Base-by-base conservation (phyloP, 2,797 vertebrate species). In the Notolabrus celidotus region DNA sequence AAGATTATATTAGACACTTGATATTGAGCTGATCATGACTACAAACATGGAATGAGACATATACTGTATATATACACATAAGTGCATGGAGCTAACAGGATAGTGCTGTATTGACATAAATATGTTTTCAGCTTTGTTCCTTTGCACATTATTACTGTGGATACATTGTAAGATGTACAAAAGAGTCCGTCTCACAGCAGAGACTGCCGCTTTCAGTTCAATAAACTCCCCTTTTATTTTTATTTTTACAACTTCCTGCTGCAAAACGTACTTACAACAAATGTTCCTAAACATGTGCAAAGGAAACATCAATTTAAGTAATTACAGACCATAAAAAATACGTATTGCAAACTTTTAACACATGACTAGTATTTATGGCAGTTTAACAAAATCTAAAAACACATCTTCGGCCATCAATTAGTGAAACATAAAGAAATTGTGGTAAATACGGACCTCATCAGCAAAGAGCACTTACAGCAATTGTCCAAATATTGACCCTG, bases 91-190 rank as follows among this genome's bases (percentile, higher is more conserved):
- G 10, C 16, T 17, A 41, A 5, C 15, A 46, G 12, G 17, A 38
- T 11, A 20, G 7, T 52, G 41, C 38, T 38, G 17, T 38, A 45
- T 31, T 67, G 1, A 25, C 25, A 41, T 23, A 49, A 11, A 71
- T 83, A 79, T 65, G 25, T 34, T 85, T 41, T 91, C 89, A 90
- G 38, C 53, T 84, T 80, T 88, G 33, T 78, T 73, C 75, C 70
- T 80, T 72, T 67, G 36, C 66, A 79, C 74, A 45, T 11, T 80
- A 62, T 76, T 87, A 39, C 45, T 75, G 39, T 74, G 25, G 77
- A 66, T 87, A 52, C 29, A 42, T 25, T 19, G 14, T 33, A 92
- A 88, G 22, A 27, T 15, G 89, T 89, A 85, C 61, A 85, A 34
- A 33, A 68, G 12, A 69, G 63, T 80, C 12, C 7, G 16, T 12